phyloP scores from a whole-genome alignment of 2,888 invertebrate genomes.

The Drosophila peninsularis region DNA sequence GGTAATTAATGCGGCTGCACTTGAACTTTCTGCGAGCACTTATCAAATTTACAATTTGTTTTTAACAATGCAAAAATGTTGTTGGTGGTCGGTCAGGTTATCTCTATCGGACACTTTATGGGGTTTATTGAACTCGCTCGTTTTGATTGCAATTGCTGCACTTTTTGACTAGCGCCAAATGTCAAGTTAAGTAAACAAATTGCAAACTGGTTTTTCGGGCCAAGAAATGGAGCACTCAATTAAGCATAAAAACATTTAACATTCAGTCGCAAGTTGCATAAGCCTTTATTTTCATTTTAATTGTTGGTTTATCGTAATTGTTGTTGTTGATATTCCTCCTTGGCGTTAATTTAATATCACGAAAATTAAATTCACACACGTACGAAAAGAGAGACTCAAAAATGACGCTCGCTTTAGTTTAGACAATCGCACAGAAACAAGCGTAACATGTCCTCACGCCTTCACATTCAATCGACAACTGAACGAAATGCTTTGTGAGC shows the following conservation, averaged over 20 bases:
- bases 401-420: conserved; percentile 34
- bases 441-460: conserved; percentile 39
- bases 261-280: conserved; percentile 57
- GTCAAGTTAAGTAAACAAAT: conserved; percentile 45
- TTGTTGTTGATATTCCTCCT: conserved; percentile 24
- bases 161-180: conserved; percentile 53
- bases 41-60: conserved; percentile 48
- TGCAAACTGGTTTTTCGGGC: conserved; percentile 67
- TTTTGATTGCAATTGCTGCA: conserved; percentile 58
- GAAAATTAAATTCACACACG: conserved; percentile 57
- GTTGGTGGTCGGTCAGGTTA: conserved; percentile 43
- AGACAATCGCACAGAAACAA: conserved; percentile 18
- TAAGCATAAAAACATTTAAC: conserved; percentile 26
- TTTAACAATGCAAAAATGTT: conserved; percentile 33
- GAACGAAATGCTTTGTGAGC: conserved; percentile 34
- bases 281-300: conserved; percentile 40
- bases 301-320: conserved; percentile 21
- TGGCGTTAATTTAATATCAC: conserved; percentile 48
- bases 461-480: conserved; percentile 45
- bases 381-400: conserved; percentile 41
- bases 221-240: conserved; percentile 52
- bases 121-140: conserved; percentile 67
- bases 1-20: conserved; percentile 71
- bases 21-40: conserved; percentile 57
- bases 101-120: conserved; percentile 31